Conservation (phyloP, 2,888 invertebrate species). For the Brenthis ino region DNA sequence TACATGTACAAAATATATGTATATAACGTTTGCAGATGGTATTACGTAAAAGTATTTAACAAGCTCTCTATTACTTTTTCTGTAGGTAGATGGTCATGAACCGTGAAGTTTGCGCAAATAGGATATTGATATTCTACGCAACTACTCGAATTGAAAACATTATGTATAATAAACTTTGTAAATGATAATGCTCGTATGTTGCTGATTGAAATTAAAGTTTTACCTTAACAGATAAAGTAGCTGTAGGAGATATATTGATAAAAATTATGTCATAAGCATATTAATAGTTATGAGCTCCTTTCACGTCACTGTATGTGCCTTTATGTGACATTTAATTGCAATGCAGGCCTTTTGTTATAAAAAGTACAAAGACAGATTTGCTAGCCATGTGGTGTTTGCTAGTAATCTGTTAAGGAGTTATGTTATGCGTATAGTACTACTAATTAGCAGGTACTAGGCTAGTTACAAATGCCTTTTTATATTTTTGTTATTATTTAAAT, state of each 20-base stretch:
- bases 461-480: too few relatives aligned
- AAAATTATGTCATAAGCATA: conserved; percentile 19
- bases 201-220: conserved; percentile 15
- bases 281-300: conserved; percentile 12
- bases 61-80: conserved; percentile 17
- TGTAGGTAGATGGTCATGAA: conserved; percentile 15
- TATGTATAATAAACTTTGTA: conserved; percentile 16
- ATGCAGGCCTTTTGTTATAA: conserved; percentile 10
- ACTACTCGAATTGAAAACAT: conserved; percentile 4
- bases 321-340: conserved; percentile 23
- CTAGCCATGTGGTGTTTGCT: too few relatives aligned
- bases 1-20: conserved; percentile 5
- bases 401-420: too few relatives aligned
- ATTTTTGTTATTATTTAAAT: too few relatives aligned
- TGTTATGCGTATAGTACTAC: too few relatives aligned
- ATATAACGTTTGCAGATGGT: conserved; percentile 19
- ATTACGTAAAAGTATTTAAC: conserved; percentile 28
- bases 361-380: neutral
- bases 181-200: conserved; percentile 14
- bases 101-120: conserved; percentile 14
- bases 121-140: conserved; percentile 16
- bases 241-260: conserved; percentile 4
- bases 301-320: conserved; percentile 6
- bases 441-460: too few relatives aligned
- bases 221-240: conserved; percentile 12